A percentile compares a stretch with the other conserved stretches of the same genome.
Conservation (phyloP, 2,888 invertebrate species). For the Metalampra italica region DNA sequence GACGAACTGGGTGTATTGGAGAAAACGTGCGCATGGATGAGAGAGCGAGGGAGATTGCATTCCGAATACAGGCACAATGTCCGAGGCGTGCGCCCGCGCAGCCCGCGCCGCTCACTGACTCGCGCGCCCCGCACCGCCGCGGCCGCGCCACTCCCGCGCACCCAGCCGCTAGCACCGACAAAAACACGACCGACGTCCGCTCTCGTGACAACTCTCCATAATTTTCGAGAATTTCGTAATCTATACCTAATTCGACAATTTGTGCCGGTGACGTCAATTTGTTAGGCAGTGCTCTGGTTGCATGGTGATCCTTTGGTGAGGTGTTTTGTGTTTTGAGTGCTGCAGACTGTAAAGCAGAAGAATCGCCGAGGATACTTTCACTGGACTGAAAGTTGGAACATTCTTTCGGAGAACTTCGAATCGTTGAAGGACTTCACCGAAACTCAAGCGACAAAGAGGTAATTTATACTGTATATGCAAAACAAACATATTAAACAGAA, state of each 20-base stretch:
- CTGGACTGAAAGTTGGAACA: constrained; percentile 75
- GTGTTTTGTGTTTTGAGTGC: constrained; percentile 45
- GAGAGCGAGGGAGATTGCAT: constrained; percentile 75
- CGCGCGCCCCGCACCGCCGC: constrained; percentile 19
- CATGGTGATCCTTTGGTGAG: constrained; percentile 27
- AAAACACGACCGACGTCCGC: constrained; percentile 15
- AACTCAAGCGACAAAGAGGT: constrained; percentile 48
- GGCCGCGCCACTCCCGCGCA: constrained; percentile 25
- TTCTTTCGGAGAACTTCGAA: constrained; percentile 70
- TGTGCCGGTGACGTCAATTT: constrained; percentile 44
- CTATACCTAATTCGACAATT: constrained; percentile 33
- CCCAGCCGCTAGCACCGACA: constrained; percentile 8
- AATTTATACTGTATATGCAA: constrained; percentile 22
- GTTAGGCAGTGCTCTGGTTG: constrained; percentile 24
- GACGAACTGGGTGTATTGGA: constrained; percentile 42
- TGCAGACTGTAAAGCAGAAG: constrained; percentile 46
- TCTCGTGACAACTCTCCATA: constrained; percentile 43
- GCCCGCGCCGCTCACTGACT: constrained; percentile 31
- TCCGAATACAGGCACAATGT: constrained; percentile 46
- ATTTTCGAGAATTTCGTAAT: constrained; percentile 42
- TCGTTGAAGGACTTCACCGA: constrained; percentile 39
- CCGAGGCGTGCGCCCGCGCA: constrained; percentile 28
- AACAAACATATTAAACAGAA: neutral
- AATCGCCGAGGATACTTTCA: constrained; percentile 73
- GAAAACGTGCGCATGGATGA: constrained; percentile 58